phyloP scores from a whole-genome alignment of 2,888 invertebrate species.

The Rosalia funebris region DNA sequence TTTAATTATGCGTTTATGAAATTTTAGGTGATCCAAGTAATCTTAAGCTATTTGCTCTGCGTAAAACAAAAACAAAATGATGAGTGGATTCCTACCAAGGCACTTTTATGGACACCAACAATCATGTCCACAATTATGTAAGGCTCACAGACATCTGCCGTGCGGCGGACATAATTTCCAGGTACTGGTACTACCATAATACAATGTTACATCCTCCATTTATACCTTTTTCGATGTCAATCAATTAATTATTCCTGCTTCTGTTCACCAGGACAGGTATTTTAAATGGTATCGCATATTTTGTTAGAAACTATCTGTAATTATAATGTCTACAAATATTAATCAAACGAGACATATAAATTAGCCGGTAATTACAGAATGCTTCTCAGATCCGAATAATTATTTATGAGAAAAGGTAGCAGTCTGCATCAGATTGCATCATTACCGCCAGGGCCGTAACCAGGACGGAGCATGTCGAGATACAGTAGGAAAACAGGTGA shows the following conservation, averaged over 20 bases:
- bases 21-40: too few species aligned
- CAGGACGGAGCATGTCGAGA: not conserved
- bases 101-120: too few species aligned
- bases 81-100: too few species aligned
- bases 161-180: too few species aligned
- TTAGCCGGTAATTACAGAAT: conserved; percentile 34
- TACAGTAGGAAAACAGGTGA: not conserved
- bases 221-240: conserved; percentile 37
- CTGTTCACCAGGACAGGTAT: conserved; percentile 40
- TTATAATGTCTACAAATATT: conserved; percentile 42
- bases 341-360: conserved; percentile 40
- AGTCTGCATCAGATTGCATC: conserved; percentile 32
- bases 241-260: conserved; percentile 40
- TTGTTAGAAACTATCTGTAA: conserved; percentile 40
- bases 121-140: too few species aligned
- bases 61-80: too few species aligned
- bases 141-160: too few species aligned
- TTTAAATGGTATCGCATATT: conserved; percentile 42
- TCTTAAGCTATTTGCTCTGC: too few species aligned
- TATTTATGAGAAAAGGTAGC: conserved; percentile 34
- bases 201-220: conserved; percentile 26
- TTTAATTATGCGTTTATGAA: too few species aligned
- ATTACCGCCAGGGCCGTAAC: conserved; percentile 16
- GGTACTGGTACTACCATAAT: not conserved
- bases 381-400: conserved; percentile 31